Evolutionary conservation across 2,888 invertebrate genomes (phyloP), one percentile per base, ranked within the genome.

Genomic region (Ephialtes manifestator): DNA sequence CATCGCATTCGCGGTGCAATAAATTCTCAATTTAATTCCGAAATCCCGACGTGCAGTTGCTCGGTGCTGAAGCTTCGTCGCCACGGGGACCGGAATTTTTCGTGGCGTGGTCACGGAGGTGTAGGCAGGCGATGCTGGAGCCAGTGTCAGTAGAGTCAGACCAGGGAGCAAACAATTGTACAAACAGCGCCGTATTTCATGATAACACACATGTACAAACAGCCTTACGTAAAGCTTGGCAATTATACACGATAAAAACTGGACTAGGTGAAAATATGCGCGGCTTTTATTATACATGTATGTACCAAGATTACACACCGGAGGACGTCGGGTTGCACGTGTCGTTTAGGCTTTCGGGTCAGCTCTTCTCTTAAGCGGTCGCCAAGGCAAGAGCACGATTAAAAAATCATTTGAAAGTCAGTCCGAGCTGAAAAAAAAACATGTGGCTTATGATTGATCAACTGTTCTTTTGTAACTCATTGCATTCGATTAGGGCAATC

Each of bases 121-220:
- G 86, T 86, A 89, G 87, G 83, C 83, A 89, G 87, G 83, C 83
- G 85, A 78, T 84, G 87, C 63, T 70, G 70, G 82, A 71, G 65
- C 70, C 81, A 35, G 86, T 85, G 87, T 87, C 87, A 85, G 85
- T 86, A 87, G 89, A 78, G 82, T 75, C 78, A 71, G 65, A 85
- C 79, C 82, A 82, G 89, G 91, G 89, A 92, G 93, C 93, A 93
- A 93, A 93, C 93, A 93, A 93, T 93, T 93, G 93, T 93, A 93
- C 93, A 93, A 93, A 93, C 88, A 93, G 85, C 88, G 92, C 90
- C 90, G 92, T 93, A 93, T 93, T 93, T 93, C 93, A 93, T 92
- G 93, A 93, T 93, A 93, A 93, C 93, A 92, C 88, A 88, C 92
- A 91, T 93, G 93, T 91, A 91, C 93, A 93, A 93, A 93, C 91